phyloP scores from a whole-genome alignment of 2,113 vertebrate species.

The Zosterops borbonicus region DNA sequence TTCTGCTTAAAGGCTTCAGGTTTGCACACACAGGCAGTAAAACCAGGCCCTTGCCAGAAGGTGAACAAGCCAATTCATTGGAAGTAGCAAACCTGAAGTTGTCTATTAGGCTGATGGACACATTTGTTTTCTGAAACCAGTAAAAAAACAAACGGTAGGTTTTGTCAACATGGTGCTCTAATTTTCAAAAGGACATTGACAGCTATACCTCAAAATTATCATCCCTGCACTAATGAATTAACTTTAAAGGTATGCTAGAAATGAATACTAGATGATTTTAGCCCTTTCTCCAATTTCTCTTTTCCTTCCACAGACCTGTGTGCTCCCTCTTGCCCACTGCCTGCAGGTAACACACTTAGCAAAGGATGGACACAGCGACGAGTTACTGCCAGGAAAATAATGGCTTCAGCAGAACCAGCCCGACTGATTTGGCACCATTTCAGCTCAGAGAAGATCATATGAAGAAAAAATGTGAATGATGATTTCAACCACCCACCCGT shows the following conservation, averaged over 20 bases:
- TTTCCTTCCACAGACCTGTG: not conserved
- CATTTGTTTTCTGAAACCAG: not conserved
- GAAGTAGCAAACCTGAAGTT: not conserved
- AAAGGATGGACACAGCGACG: accelerated
- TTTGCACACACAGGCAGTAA: not conserved
- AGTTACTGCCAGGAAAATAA: not conserved
- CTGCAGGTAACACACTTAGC: not conserved
- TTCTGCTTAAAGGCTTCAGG: not conserved
- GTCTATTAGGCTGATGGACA: not conserved
- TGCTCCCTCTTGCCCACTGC: not conserved
- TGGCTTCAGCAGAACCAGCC: not conserved
- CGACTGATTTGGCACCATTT: not conserved
- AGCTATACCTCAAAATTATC: not conserved
- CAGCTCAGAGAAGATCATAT: constrained; percentile 19
- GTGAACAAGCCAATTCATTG: not conserved
- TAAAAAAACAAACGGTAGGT: not conserved
- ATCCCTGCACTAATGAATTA: not conserved
- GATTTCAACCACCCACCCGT: constrained; percentile 30
- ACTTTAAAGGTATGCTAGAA: not conserved
- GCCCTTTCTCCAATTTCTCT: not conserved
- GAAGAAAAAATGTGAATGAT: constrained; percentile 42
- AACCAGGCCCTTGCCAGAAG: not conserved
- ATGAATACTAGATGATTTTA: not conserved
- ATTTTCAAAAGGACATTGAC: not conserved
- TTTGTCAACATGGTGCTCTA: not conserved